These are phyloP conservation scores for Ibycter americanus DNA, from an alignment of 2,797 vertebrate species.

Conservation along the genomic window DNA sequence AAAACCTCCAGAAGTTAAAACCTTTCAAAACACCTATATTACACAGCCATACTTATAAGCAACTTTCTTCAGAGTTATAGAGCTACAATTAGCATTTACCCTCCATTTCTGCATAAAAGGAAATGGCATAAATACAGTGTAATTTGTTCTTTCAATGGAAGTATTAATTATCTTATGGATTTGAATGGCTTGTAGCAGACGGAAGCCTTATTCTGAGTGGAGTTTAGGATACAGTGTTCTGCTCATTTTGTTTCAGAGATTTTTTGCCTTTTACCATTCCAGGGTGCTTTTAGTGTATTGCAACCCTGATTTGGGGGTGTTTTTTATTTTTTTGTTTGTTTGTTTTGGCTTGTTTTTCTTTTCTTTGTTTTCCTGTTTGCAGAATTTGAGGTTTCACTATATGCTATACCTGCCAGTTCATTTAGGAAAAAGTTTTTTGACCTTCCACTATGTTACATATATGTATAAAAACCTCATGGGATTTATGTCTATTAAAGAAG, in stretches of 20 bases:
- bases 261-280: background rate
- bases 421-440: background rate
- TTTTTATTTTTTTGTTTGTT: background rate
- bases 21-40: background rate
- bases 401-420: background rate
- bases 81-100: background rate
- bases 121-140: background rate
- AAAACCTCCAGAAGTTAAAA: background rate
- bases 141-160: background rate
- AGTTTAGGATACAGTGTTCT: background rate
- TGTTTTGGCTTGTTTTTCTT: background rate
- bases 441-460: background rate
- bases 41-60: background rate
- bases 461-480: background rate
- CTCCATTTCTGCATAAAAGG: background rate
- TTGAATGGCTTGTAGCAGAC: background rate
- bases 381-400: background rate
- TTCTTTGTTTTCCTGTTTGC: background rate
- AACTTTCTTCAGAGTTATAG: background rate
- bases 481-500: background rate
- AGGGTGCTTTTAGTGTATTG: background rate
- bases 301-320: accelerated
- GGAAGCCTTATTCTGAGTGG: background rate
- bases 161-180: background rate
- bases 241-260: background rate